A percentile compares a stretch with the other conserved stretches of the same genome.
These are phyloP conservation scores for Manacus vitellinus DNA, from an alignment of 2,113 vertebrate species.

Conservation along the genomic window DNA sequence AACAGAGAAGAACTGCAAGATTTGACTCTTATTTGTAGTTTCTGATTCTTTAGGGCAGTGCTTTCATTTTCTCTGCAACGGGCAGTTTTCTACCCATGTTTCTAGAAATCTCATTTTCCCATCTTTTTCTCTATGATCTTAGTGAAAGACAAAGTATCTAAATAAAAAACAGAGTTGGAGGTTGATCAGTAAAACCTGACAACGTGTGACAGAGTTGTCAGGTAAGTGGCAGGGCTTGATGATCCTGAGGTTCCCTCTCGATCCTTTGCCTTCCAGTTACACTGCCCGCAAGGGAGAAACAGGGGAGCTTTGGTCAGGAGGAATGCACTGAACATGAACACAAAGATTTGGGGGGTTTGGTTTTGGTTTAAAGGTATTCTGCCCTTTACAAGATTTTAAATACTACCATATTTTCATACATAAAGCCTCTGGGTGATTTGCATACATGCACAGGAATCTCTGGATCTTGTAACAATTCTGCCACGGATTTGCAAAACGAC, in stretches of 20 bases:
- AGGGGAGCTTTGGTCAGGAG: background rate
- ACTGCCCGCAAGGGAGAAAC: background rate
- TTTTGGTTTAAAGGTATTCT: background rate
- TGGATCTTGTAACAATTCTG: background rate
- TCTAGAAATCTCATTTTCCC: background rate
- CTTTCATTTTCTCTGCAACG: background rate
- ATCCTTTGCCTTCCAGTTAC: background rate
- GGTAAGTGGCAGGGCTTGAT: background rate
- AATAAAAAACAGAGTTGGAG: background rate
- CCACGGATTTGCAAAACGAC: background rate
- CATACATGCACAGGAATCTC: background rate
- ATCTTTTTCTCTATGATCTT: background rate
- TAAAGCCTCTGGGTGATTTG: background rate
- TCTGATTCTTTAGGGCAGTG: background rate
- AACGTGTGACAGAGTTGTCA: background rate
- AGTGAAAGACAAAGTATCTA: background rate
- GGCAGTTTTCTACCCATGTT: background rate
- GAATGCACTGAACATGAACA: background rate
- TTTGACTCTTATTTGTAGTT: background rate
- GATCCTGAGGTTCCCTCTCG: background rate
- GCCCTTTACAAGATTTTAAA: background rate
- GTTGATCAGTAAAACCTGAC: background rate
- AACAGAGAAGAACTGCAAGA: background rate
- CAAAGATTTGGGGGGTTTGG: background rate
- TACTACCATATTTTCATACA: background rate